phyloP scores from a whole-genome alignment of 2,888 invertebrate genomes.

The Diarsia brunnea region DNA sequence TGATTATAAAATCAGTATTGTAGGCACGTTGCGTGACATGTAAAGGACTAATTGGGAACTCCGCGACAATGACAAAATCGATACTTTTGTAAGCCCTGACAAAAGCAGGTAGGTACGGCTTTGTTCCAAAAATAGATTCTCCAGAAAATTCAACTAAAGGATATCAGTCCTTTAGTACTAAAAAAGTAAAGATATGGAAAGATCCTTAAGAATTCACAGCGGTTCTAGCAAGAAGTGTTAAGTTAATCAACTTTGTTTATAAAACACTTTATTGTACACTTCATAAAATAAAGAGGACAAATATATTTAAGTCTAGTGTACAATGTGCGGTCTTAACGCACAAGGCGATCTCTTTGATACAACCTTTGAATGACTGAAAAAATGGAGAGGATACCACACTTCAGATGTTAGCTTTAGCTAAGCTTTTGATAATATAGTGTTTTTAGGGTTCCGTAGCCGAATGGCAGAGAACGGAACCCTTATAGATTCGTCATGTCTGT shows the following conservation, averaged over 20 bases:
- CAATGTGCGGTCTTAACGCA: neutral
- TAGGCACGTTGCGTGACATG: constrained; percentile 27
- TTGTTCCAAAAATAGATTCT: neutral
- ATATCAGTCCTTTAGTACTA: no score
- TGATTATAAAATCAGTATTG: constrained; percentile 45
- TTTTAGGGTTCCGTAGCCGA: neutral
- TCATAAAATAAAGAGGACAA: neutral
- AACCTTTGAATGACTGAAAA: neutral
- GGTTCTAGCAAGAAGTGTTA: neutral
- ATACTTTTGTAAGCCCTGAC: neutral
- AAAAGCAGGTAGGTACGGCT: no score
- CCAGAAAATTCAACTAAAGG: neutral
- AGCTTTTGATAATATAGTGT: neutral
- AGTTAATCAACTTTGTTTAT: neutral
- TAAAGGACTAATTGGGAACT: constrained; percentile 10
- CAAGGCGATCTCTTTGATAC: neutral
- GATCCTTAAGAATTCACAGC: neutral
- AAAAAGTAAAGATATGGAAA: neutral
- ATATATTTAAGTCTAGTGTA: neutral
- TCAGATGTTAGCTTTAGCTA: no score
- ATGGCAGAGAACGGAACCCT: no score
- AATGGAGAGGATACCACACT: neutral
- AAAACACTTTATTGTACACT: neutral
- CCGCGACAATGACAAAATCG: neutral
- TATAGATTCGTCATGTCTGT: no score